phyloP scores from a whole-genome alignment of 1,140 invertebrate genomes.

The Calephelis virginiensis region DNA sequence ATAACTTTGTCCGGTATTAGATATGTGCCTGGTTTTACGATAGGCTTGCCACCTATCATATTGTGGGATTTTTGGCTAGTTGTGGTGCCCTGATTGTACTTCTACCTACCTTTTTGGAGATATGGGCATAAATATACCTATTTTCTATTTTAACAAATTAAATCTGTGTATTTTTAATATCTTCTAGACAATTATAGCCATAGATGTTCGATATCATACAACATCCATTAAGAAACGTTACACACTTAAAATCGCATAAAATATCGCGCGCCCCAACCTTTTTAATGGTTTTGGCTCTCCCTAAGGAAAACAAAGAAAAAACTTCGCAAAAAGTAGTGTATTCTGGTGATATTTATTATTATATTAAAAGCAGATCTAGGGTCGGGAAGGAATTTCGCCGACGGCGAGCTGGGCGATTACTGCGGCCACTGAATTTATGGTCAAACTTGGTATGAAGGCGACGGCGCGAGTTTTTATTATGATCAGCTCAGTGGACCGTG shows the following conservation, averaged over 20 bases:
- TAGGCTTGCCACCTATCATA: no score
- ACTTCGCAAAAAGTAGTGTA: conserved; percentile 70
- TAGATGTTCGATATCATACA: conserved; percentile 2
- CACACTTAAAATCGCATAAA: conserved; percentile 75
- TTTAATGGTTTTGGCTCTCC: conserved; percentile 68
- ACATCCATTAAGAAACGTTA: conserved; percentile 59
- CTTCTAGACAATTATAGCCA: background rate
- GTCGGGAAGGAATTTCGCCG: conserved; percentile 62
- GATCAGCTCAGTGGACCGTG: conserved; percentile 79
- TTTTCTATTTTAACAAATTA: background rate
- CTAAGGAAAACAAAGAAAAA: conserved; percentile 64
- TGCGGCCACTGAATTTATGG: conserved; percentile 77
- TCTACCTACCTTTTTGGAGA: no score
- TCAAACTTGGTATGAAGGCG: conserved; percentile 77
- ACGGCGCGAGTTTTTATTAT: conserved; percentile 79
- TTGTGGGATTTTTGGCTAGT: no score
- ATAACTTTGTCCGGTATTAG: no score
- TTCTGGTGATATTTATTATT: conserved; percentile 72
- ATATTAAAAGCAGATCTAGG: conserved; percentile 70
- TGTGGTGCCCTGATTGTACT: no score
- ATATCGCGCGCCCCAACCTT: conserved; percentile 66
- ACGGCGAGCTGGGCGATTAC: conserved; percentile 65
- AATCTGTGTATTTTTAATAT: background rate
- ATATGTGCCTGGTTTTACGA: no score
- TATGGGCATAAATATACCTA: background rate